Base-by-base conservation (phyloP, 2,797 vertebrate species). In the Ceyx erithaca region DNA sequence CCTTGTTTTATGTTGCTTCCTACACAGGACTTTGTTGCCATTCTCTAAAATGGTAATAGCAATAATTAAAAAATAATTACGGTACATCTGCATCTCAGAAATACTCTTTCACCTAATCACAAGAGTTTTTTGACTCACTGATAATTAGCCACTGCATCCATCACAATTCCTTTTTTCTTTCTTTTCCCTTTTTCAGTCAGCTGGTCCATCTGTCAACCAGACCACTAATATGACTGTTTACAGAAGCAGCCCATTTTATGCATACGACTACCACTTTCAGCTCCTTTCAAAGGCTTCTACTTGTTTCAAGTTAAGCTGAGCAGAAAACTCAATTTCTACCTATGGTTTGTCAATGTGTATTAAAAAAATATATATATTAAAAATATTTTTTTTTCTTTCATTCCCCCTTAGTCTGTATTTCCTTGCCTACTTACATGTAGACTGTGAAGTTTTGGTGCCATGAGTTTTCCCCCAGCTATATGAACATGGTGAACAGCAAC, bases 61-160 rank as follows among this genome's bases (percentile, higher is more conserved):
- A 87, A 89, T 93, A 94, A 87, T 94, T 83, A 91, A 92, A 85
- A 48, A 89, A 66, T 62, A 75, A 90, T 84, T 70, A 35, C 43
- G 66, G 52, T 85, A 67, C 79, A 84, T 92, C 70, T 95, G 76
- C 68, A 83, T 88, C 70, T 79, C 76, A 72, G 72, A 89, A 91
- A 93, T 61, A 85, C 77, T 87, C 78, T 80, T 86, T 73, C 52
- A 86, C 76, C 70, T 90, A 69, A 25, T 89, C 85, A 77, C 0
- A 0, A 46, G 52, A 85, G 33, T 63, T 77, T 94, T 93, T 90
- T 77, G 59, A 81, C 67, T 95, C 67, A 59, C 51, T 84, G 85
- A 63, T 93, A 89, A 95, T 93, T 95, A 91, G 59, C 41, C 23
- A 22, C 77, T 87, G 84, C 48, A 90, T 59, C 48, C 48, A 87